Evolutionary conservation across 2,888 invertebrate genomes (phyloP).

Genomic region (Xestia xanthographa): DNA sequence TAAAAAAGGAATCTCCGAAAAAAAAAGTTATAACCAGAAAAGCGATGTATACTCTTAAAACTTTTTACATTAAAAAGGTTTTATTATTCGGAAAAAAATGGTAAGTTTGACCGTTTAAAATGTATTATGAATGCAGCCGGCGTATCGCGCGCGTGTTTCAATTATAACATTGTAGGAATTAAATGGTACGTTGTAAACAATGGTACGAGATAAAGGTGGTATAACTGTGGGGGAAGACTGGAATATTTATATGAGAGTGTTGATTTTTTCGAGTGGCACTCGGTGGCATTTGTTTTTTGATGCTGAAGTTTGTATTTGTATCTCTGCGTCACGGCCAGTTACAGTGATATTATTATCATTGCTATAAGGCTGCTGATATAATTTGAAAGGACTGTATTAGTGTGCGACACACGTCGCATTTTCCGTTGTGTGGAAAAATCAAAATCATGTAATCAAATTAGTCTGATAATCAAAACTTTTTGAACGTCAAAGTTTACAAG

Average conservation of each 20-base stretch:
- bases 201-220: constrained; percentile 62
- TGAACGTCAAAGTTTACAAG: not conserved
- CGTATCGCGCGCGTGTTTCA: constrained; percentile 79
- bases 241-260: constrained; percentile 59
- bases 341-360: not conserved
- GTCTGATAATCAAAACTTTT: not conserved
- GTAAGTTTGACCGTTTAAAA: constrained; percentile 73
- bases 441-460: not conserved
- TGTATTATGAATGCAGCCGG: constrained; percentile 77
- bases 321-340: not conserved
- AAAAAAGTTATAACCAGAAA: constrained; percentile 63
- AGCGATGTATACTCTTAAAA: constrained; percentile 70
- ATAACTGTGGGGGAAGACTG: constrained; percentile 42
- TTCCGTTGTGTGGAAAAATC: not conserved
- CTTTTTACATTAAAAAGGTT: constrained; percentile 77
- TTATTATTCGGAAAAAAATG: constrained; percentile 73
- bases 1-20: constrained; percentile 65
- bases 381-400: not conserved
- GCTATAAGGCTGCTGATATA: not conserved
- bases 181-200: constrained; percentile 66
- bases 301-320: not conserved
- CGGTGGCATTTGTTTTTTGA: constrained; percentile 1
- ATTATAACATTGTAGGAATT: constrained; percentile 74
- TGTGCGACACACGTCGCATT: not conserved
- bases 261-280: constrained; percentile 46